Base-by-base conservation (phyloP, 1,140 invertebrate species). In the Acromyrmex charruanus region DNA sequence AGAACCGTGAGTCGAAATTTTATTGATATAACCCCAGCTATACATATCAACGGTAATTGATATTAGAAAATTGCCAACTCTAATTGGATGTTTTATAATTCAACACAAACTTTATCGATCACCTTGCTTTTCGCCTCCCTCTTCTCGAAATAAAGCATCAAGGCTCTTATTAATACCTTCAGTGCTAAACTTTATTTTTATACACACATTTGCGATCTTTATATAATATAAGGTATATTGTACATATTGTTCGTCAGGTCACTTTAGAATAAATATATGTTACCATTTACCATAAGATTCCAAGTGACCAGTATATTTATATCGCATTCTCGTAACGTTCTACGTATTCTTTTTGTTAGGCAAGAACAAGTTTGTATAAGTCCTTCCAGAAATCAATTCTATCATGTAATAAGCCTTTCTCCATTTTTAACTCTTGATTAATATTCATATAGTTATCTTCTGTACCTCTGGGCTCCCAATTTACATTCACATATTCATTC, bases 361-460 rank as follows among this genome's bases (percentile, higher is more conserved):
- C 89, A 39, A 94, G 79, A 1, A 91, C 58, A 59, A 93, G 25
- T 84, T 87, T 92, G 28, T 94, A 94, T 16, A 94, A 80, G 53
- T 87, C 31, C 7, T 87, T 87, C 96, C 96, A 96, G 28, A 96
- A 94, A 77, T 93, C 80, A 0, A 93, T 80, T 55, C 95, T 92
- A 1, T 96, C 93, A 58, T 79, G 80, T 9, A 93, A 90, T 21
- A 96, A 79, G 18, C 94, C 92, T 49, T 94, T 92, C 21, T 94
- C 93, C 94, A 96, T 95, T 63, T 92, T 91, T 21, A 94, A 85
- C 7, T 92, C 90, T 65, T 91, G 55, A 80, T 95, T 94, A 25
- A 96, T 96, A 55, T 93, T 79, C 55, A 95, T 91, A 77, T 96
- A 96, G 87, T 95, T 94, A 85, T 94, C 59, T 7, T 95, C 91